Evolutionary conservation across 1,140 invertebrate genomes (phyloP), one percentile per base, ranked within the genome.

Genomic region (Eupristina koningsbergeri): DNA sequence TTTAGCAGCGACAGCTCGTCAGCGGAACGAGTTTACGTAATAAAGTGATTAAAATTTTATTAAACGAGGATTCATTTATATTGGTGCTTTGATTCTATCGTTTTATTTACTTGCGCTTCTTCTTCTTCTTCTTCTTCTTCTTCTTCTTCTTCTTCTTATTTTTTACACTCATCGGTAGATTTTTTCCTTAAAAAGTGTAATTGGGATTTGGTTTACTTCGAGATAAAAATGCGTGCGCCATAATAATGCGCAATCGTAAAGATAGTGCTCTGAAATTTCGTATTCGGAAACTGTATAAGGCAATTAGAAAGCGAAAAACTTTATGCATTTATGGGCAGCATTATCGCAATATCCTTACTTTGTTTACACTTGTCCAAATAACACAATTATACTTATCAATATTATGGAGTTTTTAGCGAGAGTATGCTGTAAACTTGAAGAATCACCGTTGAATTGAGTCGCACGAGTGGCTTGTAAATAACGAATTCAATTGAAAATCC

Each of bases 61-160:
- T 63, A 61, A 79, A 83, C n/a, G 64, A 71, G 75, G 61, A 71
- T 79, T 79, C 73, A 83, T 83, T 71, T 36, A 45, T 61, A 83
- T 78, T 19, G 15, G 61, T 22, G 61, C 31, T 36, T 63, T 36
- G 6, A 22, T 61, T 22, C 34, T 61, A 5, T 7, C 29, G 11
- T 15, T 15, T 71, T 53, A 9, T n/a, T n/a, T n/a, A n/a, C n/a
- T n/a, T n/a, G n/a, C n/a, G 50, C 50, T 31, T 47, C 11, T 45
- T 80, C 29, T 31, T 22, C 29, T 36, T 3, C 22, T 61, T 29
- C 0, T 0, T 26, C 13, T 19, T 0, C 53, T 64, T 22, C 31
- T 29, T 41, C 11, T 45, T 13, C 11, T n/a, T n/a, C n/a, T n/a
- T n/a, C n/a, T n/a, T n/a, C n/a, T n/a, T n/a, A n/a, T n/a, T n/a